These are phyloP conservation scores for Macrophya annulata DNA, from an alignment of 2,888 invertebrate species.

Conservation along the genomic window DNA sequence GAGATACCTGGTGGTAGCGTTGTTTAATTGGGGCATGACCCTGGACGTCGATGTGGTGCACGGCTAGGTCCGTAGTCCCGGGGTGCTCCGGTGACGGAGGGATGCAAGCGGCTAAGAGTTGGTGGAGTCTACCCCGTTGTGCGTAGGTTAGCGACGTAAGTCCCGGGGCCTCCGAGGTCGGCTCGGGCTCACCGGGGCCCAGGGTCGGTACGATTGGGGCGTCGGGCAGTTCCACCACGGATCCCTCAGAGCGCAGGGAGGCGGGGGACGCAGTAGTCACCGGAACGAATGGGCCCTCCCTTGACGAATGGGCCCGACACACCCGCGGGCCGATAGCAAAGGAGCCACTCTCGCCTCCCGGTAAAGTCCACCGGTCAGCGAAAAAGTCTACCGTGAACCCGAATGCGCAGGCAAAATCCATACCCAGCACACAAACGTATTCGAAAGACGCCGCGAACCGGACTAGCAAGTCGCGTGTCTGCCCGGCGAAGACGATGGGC, in stretches of 20 bases:
- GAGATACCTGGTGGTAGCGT: conserved; percentile 58
- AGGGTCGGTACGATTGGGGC: not conserved
- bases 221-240: rapidly evolving
- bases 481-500: rapidly evolving
- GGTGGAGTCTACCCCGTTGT: not conserved
- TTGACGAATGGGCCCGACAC: not conserved
- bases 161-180: not conserved
- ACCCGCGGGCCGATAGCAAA: not conserved
- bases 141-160: not conserved
- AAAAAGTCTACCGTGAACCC: not conserved
- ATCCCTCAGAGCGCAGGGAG: too few species aligned
- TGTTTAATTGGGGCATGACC: conserved; percentile 58
- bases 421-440: conserved; percentile 44
- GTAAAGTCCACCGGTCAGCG: not conserved
- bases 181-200: not conserved
- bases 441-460: not conserved
- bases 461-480: not conserved
- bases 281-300: not conserved
- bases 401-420: conserved; percentile 43
- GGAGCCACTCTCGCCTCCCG: not conserved
- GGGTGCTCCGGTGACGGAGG: not conserved
- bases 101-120: not conserved
- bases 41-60: conserved; percentile 53
- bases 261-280: too few species aligned
- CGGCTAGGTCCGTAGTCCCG: not conserved